A percentile compares a stretch with the other conserved stretches of the same genome.
phyloP scores from a whole-genome alignment of 1,140 invertebrate species.

The Dendrolimus punctatus region DNA sequence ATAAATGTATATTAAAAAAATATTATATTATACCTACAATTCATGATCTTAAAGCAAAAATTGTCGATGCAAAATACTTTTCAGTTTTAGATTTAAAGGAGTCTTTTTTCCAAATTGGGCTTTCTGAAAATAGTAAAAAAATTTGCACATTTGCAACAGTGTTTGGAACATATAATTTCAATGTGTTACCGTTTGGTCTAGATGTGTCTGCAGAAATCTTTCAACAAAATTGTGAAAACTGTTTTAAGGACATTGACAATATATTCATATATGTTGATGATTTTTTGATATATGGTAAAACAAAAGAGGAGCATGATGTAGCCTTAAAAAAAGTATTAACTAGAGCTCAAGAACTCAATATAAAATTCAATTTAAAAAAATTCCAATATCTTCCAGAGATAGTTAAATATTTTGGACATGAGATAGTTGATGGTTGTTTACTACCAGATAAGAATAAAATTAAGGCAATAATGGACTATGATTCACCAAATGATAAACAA shows the following conservation, averaged over 20 bases:
- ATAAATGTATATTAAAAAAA: too few relatives aligned
- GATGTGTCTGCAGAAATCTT: slow-evolving; percentile 8
- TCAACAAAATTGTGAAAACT: slow-evolving; percentile 9
- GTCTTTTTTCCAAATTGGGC: too few relatives aligned
- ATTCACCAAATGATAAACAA: slow-evolving; percentile 3
- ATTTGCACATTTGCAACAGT: slow-evolving; percentile 6
- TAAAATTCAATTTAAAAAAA: slow-evolving; percentile 10
- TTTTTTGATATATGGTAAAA: slow-evolving; percentile 8
- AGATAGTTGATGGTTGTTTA: slow-evolving; percentile 7
- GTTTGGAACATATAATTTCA: slow-evolving; percentile 7
- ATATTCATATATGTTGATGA: too few relatives aligned
- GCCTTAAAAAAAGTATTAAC: slow-evolving; percentile 4
- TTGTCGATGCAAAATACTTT: too few relatives aligned
- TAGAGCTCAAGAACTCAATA: slow-evolving; percentile 4
- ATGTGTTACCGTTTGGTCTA: slow-evolving; percentile 6
- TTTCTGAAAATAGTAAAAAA: not conserved
- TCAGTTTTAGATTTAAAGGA: too few relatives aligned
- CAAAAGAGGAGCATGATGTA: slow-evolving; percentile 6
- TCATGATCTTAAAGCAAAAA: too few relatives aligned
- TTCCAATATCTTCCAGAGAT: slow-evolving; percentile 4
- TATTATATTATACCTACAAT: too few relatives aligned
- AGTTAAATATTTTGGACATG: not conserved
- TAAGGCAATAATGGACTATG: slow-evolving; percentile 6
- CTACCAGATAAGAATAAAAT: slow-evolving; percentile 5
- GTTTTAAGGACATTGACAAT: slow-evolving; percentile 2